Conservation (phyloP, 2,797 vertebrate genomes). For the Lacerta agilis region DNA sequence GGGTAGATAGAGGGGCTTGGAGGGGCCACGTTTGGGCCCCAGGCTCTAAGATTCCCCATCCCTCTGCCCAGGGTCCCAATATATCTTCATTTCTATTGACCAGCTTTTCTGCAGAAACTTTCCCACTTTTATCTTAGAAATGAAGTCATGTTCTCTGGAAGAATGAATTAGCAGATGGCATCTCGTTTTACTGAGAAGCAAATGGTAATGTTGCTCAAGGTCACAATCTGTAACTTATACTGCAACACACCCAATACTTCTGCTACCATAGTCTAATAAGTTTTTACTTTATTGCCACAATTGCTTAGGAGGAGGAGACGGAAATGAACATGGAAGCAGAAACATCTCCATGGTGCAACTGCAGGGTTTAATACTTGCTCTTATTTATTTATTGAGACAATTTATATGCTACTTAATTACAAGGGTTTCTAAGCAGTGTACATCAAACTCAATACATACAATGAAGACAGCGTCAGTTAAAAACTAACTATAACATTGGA, state of each 20-base stretch:
- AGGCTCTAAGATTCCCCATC: too few species aligned
- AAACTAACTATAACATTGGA: too few species aligned
- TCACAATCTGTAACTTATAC: conserved; percentile 5
- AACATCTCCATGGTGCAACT: neutral
- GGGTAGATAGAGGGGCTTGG: too few species aligned
- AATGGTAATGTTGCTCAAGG: conserved; percentile 16
- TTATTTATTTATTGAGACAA: too few species aligned
- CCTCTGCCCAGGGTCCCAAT: neutral
- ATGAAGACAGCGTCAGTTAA: too few species aligned
- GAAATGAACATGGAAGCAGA: neutral
- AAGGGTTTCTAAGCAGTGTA: too few species aligned
- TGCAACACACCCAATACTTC: neutral
- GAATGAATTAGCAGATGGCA: conserved; percentile 3
- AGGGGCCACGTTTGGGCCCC: too few species aligned
- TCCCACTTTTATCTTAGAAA: neutral
- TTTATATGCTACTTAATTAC: too few species aligned
- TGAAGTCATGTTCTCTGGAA: neutral
- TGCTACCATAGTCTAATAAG: conserved; percentile 1
- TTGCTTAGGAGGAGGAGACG: neutral
- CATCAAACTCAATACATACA: too few species aligned
- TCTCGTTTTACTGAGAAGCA: conserved; percentile 14
- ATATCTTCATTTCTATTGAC: neutral
- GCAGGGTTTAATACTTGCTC: neutral
- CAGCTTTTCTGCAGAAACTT: neutral
- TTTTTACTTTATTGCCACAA: neutral